Conservation (phyloP, 2,113 vertebrate genomes). For the Eclectus roratus region DNA sequence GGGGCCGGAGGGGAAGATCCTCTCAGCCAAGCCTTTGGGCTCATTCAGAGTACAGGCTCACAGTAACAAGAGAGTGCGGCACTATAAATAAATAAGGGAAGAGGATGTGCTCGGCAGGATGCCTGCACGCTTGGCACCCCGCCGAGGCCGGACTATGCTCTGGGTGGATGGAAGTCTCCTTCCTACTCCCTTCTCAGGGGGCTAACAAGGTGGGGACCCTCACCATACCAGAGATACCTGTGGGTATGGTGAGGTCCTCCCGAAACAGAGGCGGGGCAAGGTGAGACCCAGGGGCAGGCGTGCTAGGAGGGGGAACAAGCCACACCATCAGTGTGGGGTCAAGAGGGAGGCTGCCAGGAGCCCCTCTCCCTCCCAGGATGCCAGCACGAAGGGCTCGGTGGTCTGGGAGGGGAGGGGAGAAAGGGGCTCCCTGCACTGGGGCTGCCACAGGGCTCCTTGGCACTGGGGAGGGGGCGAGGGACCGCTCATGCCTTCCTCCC, state of each 20-base stretch:
- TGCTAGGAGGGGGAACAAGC: background rate
- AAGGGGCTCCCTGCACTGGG: background rate
- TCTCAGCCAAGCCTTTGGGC: background rate
- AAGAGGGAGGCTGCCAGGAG: background rate
- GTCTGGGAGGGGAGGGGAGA: background rate
- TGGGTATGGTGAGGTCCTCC: background rate
- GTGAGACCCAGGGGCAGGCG: background rate
- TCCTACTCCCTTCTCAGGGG: background rate
- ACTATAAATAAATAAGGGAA: background rate
- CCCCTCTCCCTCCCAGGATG: background rate
- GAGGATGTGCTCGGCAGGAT: background rate
- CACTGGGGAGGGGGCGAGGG: background rate
- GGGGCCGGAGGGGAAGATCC: background rate
- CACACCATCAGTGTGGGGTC: background rate
- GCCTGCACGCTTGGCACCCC: background rate
- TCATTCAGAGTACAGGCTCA: background rate
- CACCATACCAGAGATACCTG: accelerated
- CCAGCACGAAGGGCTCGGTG: accelerated
- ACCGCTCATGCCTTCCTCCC: slow-evolving; percentile 78
- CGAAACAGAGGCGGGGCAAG: background rate
- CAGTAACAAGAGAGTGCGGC: background rate
- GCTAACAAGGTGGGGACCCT: background rate
- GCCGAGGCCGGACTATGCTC: background rate
- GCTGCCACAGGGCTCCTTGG: background rate
- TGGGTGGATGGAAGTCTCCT: background rate